Conservation (phyloP, 2,888 invertebrate species). For the Achlya flavicornis region DNA sequence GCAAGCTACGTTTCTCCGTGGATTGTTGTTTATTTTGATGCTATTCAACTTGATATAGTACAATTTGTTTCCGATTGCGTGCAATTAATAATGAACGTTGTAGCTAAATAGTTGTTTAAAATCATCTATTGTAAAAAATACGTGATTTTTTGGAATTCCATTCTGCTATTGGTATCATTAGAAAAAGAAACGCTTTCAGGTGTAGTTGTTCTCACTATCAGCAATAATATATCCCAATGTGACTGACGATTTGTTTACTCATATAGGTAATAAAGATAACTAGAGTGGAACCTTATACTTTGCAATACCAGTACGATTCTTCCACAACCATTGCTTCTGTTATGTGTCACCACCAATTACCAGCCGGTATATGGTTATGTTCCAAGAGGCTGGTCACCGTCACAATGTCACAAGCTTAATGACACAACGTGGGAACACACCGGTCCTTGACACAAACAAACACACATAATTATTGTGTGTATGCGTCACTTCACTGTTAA, state of each 20-base stretch:
- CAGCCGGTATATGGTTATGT: background rate
- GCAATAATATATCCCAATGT: no score
- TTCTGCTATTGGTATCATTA: no score
- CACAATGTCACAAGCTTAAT: conserved; percentile 14
- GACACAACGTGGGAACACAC: conserved; percentile 17
- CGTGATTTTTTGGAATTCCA: background rate
- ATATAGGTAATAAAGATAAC: background rate
- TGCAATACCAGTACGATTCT: background rate
- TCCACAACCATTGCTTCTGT: background rate
- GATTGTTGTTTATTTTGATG: conserved; percentile 5
- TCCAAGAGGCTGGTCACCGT: conserved; percentile 1
- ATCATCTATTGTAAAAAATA: background rate
- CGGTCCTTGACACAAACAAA: conserved; percentile 19
- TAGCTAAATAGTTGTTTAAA: background rate
- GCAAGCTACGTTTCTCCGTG: conserved; percentile 5
- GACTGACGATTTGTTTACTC: background rate
- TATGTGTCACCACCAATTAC: background rate
- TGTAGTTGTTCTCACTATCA: no score
- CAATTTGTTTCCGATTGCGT: background rate
- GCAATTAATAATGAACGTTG: background rate
- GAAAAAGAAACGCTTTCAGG: no score
- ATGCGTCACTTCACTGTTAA: conserved; percentile 7
- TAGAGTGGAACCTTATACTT: background rate
- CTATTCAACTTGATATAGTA: background rate
- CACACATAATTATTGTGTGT: background rate